Percentiles rank a stretch among this genome's conserved stretches.
phyloP scores from a whole-genome alignment of 2,113 vertebrate species.

The Cinclus mexicanus region DNA sequence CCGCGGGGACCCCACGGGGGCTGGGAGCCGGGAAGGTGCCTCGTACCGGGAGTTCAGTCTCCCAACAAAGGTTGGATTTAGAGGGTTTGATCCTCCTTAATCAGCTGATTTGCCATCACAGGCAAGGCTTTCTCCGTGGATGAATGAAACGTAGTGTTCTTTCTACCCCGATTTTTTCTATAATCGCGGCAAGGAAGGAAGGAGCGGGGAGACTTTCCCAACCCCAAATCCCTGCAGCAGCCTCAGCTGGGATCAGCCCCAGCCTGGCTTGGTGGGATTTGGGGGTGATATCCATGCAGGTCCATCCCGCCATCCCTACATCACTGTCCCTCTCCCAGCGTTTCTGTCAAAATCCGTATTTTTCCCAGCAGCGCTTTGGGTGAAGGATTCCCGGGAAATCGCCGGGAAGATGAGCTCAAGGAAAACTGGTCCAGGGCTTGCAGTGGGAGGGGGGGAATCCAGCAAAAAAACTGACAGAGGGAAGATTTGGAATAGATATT shows the following conservation, averaged over 20 bases:
- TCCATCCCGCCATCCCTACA: accelerated
- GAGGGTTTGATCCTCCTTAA: constrained; percentile 6
- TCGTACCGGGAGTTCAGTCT: neutral
- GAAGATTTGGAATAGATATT: neutral
- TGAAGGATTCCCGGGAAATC: neutral
- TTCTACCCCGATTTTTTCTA: neutral
- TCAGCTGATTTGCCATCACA: constrained; percentile 30
- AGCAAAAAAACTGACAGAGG: neutral
- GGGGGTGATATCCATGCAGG: neutral
- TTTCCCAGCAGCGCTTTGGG: neutral
- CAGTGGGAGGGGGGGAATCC: neutral
- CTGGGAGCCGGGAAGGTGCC: neutral
- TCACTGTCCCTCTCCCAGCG: accelerated
- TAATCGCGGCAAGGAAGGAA: neutral
- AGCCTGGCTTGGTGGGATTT: neutral
- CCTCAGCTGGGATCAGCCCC: neutral
- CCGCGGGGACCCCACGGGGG: neutral
- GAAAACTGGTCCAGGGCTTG: neutral
- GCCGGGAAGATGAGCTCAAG: accelerated
- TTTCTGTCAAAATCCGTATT: neutral
- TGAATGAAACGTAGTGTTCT: constrained; percentile 38
- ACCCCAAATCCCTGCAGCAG: neutral
- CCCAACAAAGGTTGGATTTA: constrained; percentile 26
- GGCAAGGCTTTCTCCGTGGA: neutral
- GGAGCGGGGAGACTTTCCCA: neutral